Evolutionary conservation across 2,888 invertebrate genomes (phyloP), one percentile per base, ranked within the genome.

Genomic region (Nomada lathburiana): DNA sequence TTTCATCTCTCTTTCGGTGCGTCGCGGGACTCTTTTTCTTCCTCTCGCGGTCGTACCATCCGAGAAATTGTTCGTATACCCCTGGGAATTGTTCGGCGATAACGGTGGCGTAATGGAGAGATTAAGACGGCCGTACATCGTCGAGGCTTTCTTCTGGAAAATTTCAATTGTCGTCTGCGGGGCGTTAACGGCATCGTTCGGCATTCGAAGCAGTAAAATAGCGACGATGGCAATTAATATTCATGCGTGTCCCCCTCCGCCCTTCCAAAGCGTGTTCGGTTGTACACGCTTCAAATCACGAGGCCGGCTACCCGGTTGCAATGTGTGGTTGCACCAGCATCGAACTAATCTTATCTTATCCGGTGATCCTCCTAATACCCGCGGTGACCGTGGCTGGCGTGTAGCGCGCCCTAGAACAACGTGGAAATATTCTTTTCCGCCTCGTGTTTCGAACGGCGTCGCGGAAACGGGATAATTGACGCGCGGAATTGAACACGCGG

Each of bases 341-440:
- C 82, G 79, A 80, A 20, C 86, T 91, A 91, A 92, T 92, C 92
- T 92, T 92, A 91, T 92, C 92, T 92, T 91, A 92, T 91, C 90
- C 90, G 85, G 78, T 89, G 89, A 92, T 91, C 89, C 90, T 88
- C 87, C 86, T 89, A 89, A 89, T 89, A 79, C 88, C 88, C 80
- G 77, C 70, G 77, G 76, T 77, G 83, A 84, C 75, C 83, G 82
- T 79, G 83, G 71, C 67, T 47, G 77, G 72, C 52, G 71, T 63
- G 75, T 76, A 79, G 76, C 80, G 76, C 76, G 81, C 81, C 44
- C 60, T 69, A 29, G 60, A 60, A 29, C 67, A 78, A 57, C 74
- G 60, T 69, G 72, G 47, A 83, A 73, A 82, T 82, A 72, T 81
- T 76, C 70, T 60, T 59, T 55, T n/a, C 36, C 10, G 18, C 63